phyloP scores from a whole-genome alignment of 2,797 vertebrate genomes.

The Eidolon dupreanum region DNA sequence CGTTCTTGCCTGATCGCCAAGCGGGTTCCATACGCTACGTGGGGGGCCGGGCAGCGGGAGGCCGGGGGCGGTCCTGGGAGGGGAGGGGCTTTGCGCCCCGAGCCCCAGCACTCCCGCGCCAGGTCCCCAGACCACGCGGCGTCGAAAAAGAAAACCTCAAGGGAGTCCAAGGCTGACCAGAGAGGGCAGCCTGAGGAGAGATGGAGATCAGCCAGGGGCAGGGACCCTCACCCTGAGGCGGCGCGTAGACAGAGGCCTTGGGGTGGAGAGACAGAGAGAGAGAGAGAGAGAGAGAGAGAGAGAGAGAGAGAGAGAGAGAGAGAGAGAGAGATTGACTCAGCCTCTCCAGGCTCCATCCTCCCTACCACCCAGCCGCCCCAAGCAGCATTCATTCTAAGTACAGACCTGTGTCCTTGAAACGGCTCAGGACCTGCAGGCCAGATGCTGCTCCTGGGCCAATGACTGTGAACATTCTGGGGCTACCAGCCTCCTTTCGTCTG shows the following conservation, averaged over 20 bases:
- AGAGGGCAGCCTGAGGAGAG: constrained; percentile 23
- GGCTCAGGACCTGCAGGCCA: not conserved
- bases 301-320: too few relatives aligned
- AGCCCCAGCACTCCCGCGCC: not conserved
- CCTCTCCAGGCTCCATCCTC: not conserved
- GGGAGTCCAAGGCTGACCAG: constrained; percentile 54
- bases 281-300: too few relatives aligned
- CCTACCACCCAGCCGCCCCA: not conserved
- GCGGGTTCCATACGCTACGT: constrained; percentile 55
- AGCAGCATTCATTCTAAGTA: not conserved
- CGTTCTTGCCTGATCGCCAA: constrained; percentile 59
- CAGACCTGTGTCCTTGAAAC: not conserved
- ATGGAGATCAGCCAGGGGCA: constrained; percentile 47
- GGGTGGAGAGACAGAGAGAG: too few relatives aligned
- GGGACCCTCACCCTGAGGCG: not conserved
- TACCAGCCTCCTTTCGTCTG: not conserved
- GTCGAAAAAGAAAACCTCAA: constrained; percentile 53
- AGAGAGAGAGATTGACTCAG: not conserved
- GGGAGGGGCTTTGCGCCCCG: constrained; percentile 35
- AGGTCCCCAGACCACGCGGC: constrained; percentile 71
- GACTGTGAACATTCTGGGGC: not conserved
- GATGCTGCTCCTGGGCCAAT: not conserved
- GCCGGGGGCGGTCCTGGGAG: not conserved
- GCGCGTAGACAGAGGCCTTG: not conserved
- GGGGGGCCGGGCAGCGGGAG: constrained; percentile 55